Evolutionary conservation across 2,888 invertebrate genomes (phyloP).

Genomic region (Calameuta pallipes): DNA sequence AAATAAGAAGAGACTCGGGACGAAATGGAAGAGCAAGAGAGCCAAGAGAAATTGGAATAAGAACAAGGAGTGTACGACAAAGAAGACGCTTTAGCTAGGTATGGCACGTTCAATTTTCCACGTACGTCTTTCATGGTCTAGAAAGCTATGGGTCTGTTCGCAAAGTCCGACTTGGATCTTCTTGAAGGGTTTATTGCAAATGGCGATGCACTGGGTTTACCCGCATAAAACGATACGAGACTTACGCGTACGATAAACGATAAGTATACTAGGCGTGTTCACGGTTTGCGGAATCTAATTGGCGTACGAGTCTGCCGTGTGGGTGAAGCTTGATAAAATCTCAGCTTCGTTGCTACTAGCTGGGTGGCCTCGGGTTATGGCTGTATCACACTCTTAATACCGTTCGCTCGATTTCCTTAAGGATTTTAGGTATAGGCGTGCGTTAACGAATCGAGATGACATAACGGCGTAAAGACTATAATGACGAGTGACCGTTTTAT

Average conservation of each 20-base stretch:
- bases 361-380: constrained; percentile 19
- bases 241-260: background rate
- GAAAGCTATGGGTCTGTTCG: background rate
- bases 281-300: constrained; percentile 1
- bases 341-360: constrained; percentile 13
- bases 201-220: background rate
- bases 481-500: background rate
- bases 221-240: background rate
- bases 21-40: background rate
- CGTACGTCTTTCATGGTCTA: background rate
- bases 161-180: background rate
- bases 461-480: background rate
- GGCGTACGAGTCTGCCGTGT: constrained; percentile 2
- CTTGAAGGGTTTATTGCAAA: background rate
- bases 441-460: background rate
- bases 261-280: constrained; percentile 1
- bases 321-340: constrained; percentile 19
- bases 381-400: background rate
- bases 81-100: background rate
- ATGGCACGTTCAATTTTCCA: background rate
- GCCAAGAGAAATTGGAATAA: background rate
- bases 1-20: background rate
- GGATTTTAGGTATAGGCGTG: background rate
- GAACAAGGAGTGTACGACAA: background rate
- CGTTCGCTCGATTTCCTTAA: background rate